These are phyloP conservation scores for Heterotis niloticus DNA, from an alignment of 2,113 vertebrate species.

Conservation along the genomic window DNA sequence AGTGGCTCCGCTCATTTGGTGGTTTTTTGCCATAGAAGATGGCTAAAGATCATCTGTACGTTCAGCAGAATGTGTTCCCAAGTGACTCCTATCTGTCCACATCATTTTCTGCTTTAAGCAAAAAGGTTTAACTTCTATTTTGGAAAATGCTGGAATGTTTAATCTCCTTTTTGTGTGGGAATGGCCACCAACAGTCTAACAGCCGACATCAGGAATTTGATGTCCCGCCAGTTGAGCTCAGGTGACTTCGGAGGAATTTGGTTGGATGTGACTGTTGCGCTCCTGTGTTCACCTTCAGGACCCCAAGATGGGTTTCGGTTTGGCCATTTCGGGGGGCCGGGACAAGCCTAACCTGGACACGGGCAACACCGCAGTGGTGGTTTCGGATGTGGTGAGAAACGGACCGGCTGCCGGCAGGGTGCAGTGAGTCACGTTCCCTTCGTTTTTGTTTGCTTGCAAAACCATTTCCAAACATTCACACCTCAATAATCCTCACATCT, in stretches of 20 bases:
- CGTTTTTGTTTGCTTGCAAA: not conserved
- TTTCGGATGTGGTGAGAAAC: slow-evolving; percentile 81
- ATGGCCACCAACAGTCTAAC: slow-evolving; percentile 24
- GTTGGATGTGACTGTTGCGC: slow-evolving; percentile 45
- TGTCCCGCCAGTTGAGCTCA: slow-evolving; percentile 32
- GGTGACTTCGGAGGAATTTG: slow-evolving; percentile 23
- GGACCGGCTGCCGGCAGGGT: slow-evolving; percentile 83
- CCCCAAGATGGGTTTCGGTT: slow-evolving; percentile 82
- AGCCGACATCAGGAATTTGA: slow-evolving; percentile 42
- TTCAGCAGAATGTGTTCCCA: too few relatives aligned
- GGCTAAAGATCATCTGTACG: not conserved
- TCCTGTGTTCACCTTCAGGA: slow-evolving; percentile 63
- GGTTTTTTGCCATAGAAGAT: not conserved
- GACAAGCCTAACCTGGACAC: slow-evolving; percentile 66
- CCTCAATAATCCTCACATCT: slow-evolving; percentile 9
- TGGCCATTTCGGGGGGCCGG: slow-evolving; percentile 81
- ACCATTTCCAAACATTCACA: slow-evolving; percentile 2
- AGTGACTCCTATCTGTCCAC: not conserved
- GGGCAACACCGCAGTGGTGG: slow-evolving; percentile 68
- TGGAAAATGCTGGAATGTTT: not conserved
- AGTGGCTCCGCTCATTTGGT: slow-evolving; percentile 35
- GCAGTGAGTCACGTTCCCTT: slow-evolving; percentile 71
- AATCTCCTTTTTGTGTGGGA: not conserved
- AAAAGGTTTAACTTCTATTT: not conserved
- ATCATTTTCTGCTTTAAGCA: not conserved